These are phyloP conservation scores for Mesocricetus auratus DNA, from an alignment of 2,113 vertebrate genomes.

Conservation along the genomic window DNA sequence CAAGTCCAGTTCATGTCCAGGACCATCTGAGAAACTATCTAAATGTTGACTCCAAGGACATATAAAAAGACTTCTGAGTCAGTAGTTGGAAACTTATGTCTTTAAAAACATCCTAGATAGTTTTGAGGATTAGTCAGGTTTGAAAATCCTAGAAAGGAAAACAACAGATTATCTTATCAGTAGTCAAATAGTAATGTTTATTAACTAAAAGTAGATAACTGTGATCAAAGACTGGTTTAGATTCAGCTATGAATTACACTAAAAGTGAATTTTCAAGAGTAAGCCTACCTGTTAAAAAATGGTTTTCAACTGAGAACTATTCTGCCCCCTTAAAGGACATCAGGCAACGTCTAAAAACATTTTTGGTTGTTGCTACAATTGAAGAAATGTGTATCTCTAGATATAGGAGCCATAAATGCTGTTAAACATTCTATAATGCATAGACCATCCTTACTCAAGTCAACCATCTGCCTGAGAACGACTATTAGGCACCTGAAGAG, in stretches of 20 bases:
- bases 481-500: constrained; percentile 2
- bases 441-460: background rate
- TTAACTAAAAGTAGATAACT: constrained; percentile 60
- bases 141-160: constrained; percentile 42
- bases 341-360: constrained; percentile 39
- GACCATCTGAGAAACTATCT: background rate
- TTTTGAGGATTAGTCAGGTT: constrained; percentile 41
- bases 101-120: constrained; percentile 29
- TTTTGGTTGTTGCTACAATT: constrained; percentile 19
- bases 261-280: constrained; percentile 40
- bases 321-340: background rate
- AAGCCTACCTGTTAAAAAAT: constrained; percentile 10
- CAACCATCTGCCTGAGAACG: background rate
- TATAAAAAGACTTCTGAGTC: background rate
- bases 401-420: background rate
- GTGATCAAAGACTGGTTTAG: constrained; percentile 45
- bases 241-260: constrained; percentile 41
- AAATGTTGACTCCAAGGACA: constrained; percentile 14
- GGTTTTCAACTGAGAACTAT: constrained; percentile 47
- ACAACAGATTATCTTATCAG: constrained; percentile 47
- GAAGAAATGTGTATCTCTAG: background rate
- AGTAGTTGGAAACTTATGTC: background rate
- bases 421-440: background rate
- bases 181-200: constrained; percentile 12
- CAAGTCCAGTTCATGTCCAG: background rate